Evolutionary conservation across 2,113 vertebrate species (phyloP), one percentile per base, ranked within the genome.

Genomic region (Larimichthys polyactis): DNA sequence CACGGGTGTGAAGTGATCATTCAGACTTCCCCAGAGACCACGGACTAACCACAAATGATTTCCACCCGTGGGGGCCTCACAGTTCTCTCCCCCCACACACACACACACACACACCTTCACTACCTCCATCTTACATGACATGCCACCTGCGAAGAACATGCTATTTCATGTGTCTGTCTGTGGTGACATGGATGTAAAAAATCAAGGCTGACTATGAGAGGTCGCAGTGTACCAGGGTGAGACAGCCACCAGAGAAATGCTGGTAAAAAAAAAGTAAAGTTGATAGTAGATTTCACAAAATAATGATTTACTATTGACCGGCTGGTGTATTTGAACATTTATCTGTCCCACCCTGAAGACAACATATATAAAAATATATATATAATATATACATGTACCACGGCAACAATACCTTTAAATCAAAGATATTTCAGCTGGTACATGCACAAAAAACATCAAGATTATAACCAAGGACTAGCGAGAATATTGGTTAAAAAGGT

Each of bases 21-120:
- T 79, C 77, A 69, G 69, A 81, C 67, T 78, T 76, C 62, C 84
- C 43, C 75, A 57, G 62, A 92, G 75, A 87, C 90, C 77, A 72
- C 86, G 10, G 32, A 74, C 52, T 62, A 82, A 87, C 88, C 89
- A 84, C 85, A 71, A 83, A 87, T 36, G 19, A 68, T 71, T 79
- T 86, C 73, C 54, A 82, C 36, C 65, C 14, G 14, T 19, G 27
- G 29, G 16, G 27, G 36, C 52, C 51, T 55, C 19, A 58, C 10
- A 70, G 29, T 60, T 58, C 57, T 66, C 44, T 36, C 71, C 49
- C 27, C 27, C 1, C 27, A 29, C 51, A 48, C 24, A 64, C 58
- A 52, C 24, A 60, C 58, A 63, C 60, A 43, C 60, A 40, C 36
- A 64, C 4, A 60, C 68, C 16, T 16, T 32, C 49, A 29, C 40